Evolutionary conservation across 2,797 vertebrate genomes (phyloP), one percentile per base, ranked within the genome.

Genomic region (Moxostoma hubbsi): DNA sequence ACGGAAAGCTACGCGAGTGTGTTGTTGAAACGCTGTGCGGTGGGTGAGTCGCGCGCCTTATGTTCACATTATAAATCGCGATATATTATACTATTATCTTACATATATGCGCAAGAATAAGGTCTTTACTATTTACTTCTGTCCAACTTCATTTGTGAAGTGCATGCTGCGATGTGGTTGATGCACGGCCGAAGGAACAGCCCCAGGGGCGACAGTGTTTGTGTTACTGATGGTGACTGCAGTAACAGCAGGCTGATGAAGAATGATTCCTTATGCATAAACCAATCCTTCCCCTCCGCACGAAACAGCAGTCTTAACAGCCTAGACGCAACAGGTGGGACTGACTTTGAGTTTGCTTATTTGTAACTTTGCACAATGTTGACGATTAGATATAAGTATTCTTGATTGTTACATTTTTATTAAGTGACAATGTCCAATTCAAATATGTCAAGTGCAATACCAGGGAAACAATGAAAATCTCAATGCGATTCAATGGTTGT

Each of bases 281-380:
- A 91, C 58, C 92, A 89, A 73, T 94, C 93, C 7, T 92, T 89
- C 50, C 93, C 94, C 0, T 87, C 84, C 43, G 85, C 85, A 6
- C 87, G n/a, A 13, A 93, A 77, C 89, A 86, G 0, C 92, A 90
- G 68, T 92, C 92, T 75, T 80, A 86, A 65, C 77, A 82, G 12
- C 87, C 89, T 18, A 53, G 69, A 65, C 0, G 81, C 94, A 9
- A 85, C 90, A 11, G 94, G 96, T 96, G 82, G 89, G 82, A 50
- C 16, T 64, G 36, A 45, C 9, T 45, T 57, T 2, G 36, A 5
- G 18, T 67, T 54, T 49, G 9, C 18, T 10, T 61, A 43, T 51
- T 11, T 66, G 73, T 13, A 51, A 12, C 11, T 36, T 36, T 36
- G 36, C 4, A 36, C 36, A 36, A 36, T 4, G 36, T 36, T 36